These are phyloP conservation scores for Dunckerocampus dactyliophorus DNA, from an alignment of 2,113 vertebrate genomes.

Conservation along the genomic window DNA sequence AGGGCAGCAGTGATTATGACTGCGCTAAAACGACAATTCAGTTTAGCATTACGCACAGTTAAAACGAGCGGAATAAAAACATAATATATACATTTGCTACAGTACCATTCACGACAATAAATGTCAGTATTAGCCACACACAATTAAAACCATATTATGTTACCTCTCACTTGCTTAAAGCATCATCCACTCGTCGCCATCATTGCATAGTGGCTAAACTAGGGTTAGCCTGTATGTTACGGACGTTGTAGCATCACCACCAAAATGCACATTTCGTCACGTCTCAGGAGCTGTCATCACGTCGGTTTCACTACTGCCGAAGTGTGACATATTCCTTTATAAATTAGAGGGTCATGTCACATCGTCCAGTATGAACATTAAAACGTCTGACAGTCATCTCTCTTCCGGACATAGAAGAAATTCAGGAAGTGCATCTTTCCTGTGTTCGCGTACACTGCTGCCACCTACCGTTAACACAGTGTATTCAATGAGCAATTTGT, in stretches of 20 bases:
- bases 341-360: background rate
- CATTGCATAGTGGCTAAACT: conserved; percentile 24
- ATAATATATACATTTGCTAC: background rate
- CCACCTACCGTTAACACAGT: conserved; percentile 20
- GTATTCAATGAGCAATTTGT: conserved; percentile 1
- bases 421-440: conserved; percentile 56
- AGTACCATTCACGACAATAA: background rate
- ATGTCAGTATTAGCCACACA: background rate
- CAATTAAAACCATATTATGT: conserved; percentile 2
- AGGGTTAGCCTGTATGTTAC: conserved; percentile 25
- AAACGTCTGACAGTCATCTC: background rate
- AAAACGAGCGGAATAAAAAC: background rate
- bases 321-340: background rate
- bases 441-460: conserved; percentile 2
- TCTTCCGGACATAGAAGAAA: conserved; percentile 32
- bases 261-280: conserved; percentile 15
- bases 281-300: background rate
- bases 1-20: too few species aligned
- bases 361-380: background rate
- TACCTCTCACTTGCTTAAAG: conserved; percentile 12
- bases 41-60: background rate
- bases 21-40: too few species aligned
- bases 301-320: background rate
- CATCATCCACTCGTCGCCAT: conserved; percentile 11
- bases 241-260: background rate